A percentile compares a stretch with the other conserved stretches of the same genome.
Conservation (phyloP, 2,113 vertebrate species). For the Cynoglossus semilaevis region DNA sequence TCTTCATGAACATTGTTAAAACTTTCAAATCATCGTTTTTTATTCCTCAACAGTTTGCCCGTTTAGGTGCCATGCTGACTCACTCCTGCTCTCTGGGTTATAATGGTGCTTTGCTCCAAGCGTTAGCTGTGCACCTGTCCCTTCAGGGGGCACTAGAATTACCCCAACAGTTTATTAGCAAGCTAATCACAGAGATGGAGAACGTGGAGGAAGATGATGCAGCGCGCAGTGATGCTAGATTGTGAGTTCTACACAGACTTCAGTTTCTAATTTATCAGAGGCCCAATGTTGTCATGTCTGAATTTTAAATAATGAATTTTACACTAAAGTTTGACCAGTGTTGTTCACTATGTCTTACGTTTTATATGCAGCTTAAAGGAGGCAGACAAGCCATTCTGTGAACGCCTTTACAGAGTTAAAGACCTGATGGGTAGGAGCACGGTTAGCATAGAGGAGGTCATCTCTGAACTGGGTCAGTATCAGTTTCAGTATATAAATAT, state of each 20-base stretch:
- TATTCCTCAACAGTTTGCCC: constrained; percentile 78
- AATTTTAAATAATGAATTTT: background rate
- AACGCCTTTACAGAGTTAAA: constrained; percentile 87
- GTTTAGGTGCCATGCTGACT: constrained; percentile 88
- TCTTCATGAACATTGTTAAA: no score
- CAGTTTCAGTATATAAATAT: background rate
- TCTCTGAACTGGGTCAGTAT: constrained; percentile 88
- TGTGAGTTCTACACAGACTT: constrained; percentile 72
- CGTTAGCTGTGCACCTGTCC: constrained; percentile 90
- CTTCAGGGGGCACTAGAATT: constrained; percentile 81
- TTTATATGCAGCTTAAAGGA: constrained; percentile 82
- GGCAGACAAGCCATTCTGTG: constrained; percentile 90
- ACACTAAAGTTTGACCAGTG: no score
- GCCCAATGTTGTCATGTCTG: no score
- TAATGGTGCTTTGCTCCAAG: constrained; percentile 93
- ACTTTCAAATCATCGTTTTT: background rate
- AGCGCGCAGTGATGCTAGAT: constrained; percentile 84
- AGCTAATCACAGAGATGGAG: constrained; percentile 91
- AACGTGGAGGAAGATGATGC: constrained; percentile 85
- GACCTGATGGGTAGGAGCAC: constrained; percentile 84
- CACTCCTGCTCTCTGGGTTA: constrained; percentile 96
- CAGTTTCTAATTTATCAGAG: background rate
- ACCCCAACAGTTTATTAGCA: constrained; percentile 84
- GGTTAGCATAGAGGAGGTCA: constrained; percentile 88
- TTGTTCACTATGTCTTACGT: no score